These are phyloP conservation scores for Rhopalosiphum maidis DNA, from an alignment of 1,140 invertebrate species.

Conservation along the genomic window DNA sequence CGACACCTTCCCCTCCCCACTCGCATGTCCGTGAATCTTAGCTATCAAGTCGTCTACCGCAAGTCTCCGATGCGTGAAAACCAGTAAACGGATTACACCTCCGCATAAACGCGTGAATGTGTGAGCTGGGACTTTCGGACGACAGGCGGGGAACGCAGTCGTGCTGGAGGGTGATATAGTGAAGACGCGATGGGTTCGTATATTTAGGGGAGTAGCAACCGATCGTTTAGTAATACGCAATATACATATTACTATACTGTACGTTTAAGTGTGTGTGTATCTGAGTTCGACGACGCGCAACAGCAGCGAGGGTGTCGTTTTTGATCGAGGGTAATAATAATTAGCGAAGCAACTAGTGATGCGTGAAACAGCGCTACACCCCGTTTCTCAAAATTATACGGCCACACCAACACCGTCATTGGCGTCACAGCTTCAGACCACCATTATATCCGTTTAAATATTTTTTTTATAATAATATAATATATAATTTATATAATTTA, in stretches of 20 bases:
- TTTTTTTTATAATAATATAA: not conserved
- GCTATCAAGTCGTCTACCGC: not conserved
- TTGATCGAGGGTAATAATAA: constrained; percentile 33
- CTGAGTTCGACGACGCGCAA: not conserved
- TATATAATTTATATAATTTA: not conserved
- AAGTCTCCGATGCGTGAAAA: not conserved
- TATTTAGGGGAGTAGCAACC: not conserved
- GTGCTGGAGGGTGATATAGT: not conserved
- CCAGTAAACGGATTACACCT: not conserved
- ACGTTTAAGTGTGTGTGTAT: not conserved
- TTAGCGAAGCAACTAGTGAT: not conserved
- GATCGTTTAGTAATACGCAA: not conserved
- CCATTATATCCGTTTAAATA: not conserved
- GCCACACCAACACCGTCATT: not conserved
- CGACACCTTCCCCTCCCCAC: too few species aligned
- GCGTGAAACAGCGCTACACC: not conserved
- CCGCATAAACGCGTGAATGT: not conserved
- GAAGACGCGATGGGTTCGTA: not conserved
- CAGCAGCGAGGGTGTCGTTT: not conserved
- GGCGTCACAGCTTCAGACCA: not conserved
- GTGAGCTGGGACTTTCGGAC: not conserved
- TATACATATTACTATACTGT: not conserved
- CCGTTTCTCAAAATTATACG: not conserved
- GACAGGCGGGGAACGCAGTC: too few species aligned
- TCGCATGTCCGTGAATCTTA: not conserved